phyloP scores from a whole-genome alignment of 1,140 invertebrate species.

The Neotoxoptera formosana region DNA sequence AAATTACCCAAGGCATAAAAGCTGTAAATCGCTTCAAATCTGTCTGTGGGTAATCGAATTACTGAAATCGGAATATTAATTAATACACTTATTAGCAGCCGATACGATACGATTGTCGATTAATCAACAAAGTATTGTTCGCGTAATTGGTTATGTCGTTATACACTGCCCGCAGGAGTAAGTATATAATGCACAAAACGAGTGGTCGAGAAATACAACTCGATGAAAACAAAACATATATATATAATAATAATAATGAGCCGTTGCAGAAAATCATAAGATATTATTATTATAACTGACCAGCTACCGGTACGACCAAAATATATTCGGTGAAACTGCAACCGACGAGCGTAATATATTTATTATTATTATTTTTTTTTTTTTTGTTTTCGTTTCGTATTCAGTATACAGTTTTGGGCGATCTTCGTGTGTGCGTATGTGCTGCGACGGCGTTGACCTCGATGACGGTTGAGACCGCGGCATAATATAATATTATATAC shows the following conservation, averaged over 20 bases:
- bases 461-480: not conserved
- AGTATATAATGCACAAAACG: no score
- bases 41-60: not conserved
- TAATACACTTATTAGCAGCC: not conserved
- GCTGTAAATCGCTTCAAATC: not conserved
- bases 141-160: not conserved
- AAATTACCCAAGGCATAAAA: not conserved
- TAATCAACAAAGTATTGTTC: not conserved
- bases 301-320: not conserved
- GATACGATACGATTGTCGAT: no score
- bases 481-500: not conserved
- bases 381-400: not conserved
- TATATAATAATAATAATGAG: not conserved
- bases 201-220: no score
- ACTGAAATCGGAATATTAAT: not conserved
- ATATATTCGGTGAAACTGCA: not conserved
- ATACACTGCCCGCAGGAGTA: not conserved
- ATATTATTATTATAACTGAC: not conserved
- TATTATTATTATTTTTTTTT: not conserved
- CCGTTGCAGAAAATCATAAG: not conserved
- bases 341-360: not conserved
- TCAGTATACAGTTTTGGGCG: not conserved
- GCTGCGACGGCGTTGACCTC: not conserved
- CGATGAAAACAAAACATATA: no score
- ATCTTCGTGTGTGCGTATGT: not conserved